A percentile compares a stretch with the other conserved stretches of the same genome.
phyloP scores from a whole-genome alignment of 2,888 invertebrate genomes.

The Congeria kusceri region DNA sequence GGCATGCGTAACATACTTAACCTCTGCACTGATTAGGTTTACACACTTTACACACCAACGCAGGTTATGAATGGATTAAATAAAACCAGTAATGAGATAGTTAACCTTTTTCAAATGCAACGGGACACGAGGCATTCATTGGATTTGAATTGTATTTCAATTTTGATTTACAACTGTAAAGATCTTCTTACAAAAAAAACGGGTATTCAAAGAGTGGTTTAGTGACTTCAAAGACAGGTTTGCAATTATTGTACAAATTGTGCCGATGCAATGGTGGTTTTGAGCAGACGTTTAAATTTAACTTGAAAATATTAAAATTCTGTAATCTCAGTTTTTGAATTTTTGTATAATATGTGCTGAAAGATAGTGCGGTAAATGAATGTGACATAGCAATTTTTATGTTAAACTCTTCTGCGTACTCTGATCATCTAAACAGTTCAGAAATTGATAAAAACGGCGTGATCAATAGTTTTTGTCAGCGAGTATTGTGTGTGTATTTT shows the following conservation, averaged over 20 bases:
- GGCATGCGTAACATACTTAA: conserved; percentile 9
- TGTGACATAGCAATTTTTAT: too few species aligned
- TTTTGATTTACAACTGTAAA: conserved; percentile 8
- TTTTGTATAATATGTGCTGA: too few species aligned
- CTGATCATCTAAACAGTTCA: too few species aligned
- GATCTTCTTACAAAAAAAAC: background rate
- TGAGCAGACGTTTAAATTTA: too few species aligned
- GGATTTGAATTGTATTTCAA: conserved; percentile 1
- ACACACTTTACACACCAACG: background rate
- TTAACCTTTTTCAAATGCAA: conserved; percentile 4
- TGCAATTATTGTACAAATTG: background rate
- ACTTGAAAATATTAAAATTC: too few species aligned
- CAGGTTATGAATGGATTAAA: conserved; percentile 3
- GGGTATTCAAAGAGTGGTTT: too few species aligned
- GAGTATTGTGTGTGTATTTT: conserved; percentile 8
- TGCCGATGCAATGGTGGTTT: too few species aligned
- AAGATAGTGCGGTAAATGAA: too few species aligned
- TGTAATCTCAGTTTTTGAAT: too few species aligned
- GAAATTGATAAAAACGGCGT: background rate
- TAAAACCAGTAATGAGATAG: conserved; percentile 9
- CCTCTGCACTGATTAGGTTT: conserved; percentile 5
- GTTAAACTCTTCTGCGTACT: too few species aligned
- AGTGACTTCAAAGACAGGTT: background rate
- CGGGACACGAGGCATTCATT: background rate
- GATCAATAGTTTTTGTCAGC: conserved; percentile 8